Conservation (phyloP, 2,797 vertebrate species). For the Darevskia nairensis region DNA sequence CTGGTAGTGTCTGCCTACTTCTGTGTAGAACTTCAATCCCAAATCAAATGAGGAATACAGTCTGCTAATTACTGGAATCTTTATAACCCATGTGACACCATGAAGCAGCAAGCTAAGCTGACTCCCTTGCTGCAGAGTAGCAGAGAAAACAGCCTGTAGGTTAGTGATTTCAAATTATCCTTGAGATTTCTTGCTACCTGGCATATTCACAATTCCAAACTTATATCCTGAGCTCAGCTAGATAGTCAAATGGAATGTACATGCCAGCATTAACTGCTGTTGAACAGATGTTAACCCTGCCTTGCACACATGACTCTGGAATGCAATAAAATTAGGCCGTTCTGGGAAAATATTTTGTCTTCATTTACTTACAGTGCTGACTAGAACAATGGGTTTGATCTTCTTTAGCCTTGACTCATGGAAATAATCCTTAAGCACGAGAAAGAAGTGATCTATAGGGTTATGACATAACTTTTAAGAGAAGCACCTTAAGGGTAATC, state of each 20-base stretch:
- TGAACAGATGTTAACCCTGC: constrained; percentile 71
- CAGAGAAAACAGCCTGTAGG: background rate
- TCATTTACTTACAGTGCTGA: constrained; percentile 49
- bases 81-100: background rate
- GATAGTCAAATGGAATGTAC: constrained; percentile 38
- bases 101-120: no score
- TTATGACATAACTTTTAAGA: background rate
- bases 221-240: constrained; percentile 48
- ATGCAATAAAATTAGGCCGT: constrained; percentile 73
- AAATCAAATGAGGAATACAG: background rate
- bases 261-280: constrained; percentile 55
- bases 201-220: constrained; percentile 48
- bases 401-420: constrained; percentile 42
- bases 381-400: constrained; percentile 45
- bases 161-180: background rate
- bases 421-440: background rate
- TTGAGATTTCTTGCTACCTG: background rate
- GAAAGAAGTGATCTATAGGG: background rate
- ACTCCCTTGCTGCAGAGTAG: background rate
- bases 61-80: background rate
- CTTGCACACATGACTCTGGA: constrained; percentile 73
- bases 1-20: background rate
- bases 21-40: background rate
- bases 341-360: constrained; percentile 67
- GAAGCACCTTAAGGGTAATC: background rate